Evolutionary conservation across 2,113 vertebrate genomes (phyloP), one percentile per base, ranked within the genome.

Genomic region (Hypanus sabinus): DNA sequence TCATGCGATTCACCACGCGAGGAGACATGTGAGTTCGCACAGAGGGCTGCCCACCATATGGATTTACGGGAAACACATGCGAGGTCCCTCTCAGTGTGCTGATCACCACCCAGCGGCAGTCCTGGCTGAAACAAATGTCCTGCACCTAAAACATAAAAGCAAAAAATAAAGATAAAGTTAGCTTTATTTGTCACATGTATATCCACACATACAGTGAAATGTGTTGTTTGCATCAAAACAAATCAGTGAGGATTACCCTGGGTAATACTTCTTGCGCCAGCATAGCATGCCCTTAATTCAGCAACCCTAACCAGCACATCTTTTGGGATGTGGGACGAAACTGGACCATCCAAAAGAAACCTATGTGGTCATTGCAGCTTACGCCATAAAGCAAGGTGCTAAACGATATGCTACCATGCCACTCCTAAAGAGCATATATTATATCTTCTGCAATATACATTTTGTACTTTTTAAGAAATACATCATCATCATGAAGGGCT

Each of bases 61-160:
- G 98, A 70, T 99, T 99, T 96, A 99, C 97, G 33, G 99, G 98
- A 85, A 99, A 99, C 0, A 99, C 99, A 0, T 99, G 99, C 7
- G 98, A 98, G 1, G 99, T 99, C 94, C 99, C 99, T 0, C 99
- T 98, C 0, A 99, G 98, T 0, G 99, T 99, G 96, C 98, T 99
- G 95, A 99, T 97, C 94, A 98, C 98, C 57, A 99, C 99, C 99
- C 99, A 99, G 79, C 99, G 98, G 94, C 98, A 98, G 96, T 99
- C 99, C 36, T 98, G 98, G 96, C 98, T 99, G 96, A 99, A 99
- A 95, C 98, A 98, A 96, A 99, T 99, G 85, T 99, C 99, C 95
- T 99, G 99, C 0, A 99, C 99, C 99, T 99, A 94, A 0, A 95
- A 94, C 94, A 65, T 38, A 93, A 73, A 30, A 12, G 33, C 0